Conservation (phyloP, 2,888 invertebrate species). For the Trachelus iudaicus region DNA sequence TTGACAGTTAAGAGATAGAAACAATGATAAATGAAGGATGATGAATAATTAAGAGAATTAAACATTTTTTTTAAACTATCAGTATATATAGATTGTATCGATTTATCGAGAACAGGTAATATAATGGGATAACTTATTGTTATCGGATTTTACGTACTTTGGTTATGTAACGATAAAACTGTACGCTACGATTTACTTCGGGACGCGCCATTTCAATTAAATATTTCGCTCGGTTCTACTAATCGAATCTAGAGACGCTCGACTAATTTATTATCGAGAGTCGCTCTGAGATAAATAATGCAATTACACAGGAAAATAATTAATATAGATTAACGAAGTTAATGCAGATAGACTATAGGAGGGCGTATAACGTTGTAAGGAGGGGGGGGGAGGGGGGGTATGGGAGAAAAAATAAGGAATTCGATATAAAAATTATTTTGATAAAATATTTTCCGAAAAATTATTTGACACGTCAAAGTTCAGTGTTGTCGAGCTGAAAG, state of each 20-base stretch:
- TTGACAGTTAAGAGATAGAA: background rate
- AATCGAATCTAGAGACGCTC: background rate
- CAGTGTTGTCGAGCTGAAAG: background rate
- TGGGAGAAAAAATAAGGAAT: background rate
- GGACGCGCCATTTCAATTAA: background rate
- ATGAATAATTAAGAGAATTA: background rate
- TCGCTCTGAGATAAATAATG: conserved; percentile 5
- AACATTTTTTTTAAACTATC: background rate
- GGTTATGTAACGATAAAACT: background rate
- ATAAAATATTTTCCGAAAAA: background rate
- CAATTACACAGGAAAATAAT: conserved; percentile 11
- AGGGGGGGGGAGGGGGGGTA: too few species aligned
- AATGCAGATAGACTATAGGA: background rate
- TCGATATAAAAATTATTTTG: background rate
- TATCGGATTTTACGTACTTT: background rate
- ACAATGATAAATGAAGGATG: background rate
- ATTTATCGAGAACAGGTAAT: too few species aligned
- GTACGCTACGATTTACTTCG: background rate
- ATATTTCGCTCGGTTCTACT: background rate
- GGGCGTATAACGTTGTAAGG: background rate
- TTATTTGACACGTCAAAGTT: background rate
- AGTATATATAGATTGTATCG: background rate
- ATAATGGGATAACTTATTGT: background rate
- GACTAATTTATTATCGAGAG: conserved; percentile 6
- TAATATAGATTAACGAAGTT: conserved; percentile 1